Conservation (phyloP, 2,888 invertebrate genomes). For the Drosophila atroscutellata region DNA sequence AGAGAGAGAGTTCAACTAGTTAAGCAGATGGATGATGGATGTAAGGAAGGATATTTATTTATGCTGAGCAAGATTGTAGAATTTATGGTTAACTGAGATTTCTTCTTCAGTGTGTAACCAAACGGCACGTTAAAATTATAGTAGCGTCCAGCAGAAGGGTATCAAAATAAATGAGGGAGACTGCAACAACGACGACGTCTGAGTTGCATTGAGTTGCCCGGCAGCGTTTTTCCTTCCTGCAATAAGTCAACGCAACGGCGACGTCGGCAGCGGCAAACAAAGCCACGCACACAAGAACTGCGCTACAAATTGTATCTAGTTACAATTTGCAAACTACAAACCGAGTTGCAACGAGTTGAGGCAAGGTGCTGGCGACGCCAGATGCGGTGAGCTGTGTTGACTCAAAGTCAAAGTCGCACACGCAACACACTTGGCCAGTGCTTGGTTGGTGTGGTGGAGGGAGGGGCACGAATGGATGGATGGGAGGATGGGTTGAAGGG, state of each 20-base stretch:
- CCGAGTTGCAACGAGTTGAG: slow-evolving; percentile 50
- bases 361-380: slow-evolving; percentile 5
- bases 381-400: slow-evolving; percentile 22
- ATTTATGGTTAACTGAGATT: not conserved
- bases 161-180: slow-evolving; percentile 59
- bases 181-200: slow-evolving; percentile 61
- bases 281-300: slow-evolving; percentile 71
- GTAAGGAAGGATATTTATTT: not conserved
- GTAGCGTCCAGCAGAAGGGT: not conserved
- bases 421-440: slow-evolving; percentile 36
- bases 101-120: too few species aligned
- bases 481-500: not conserved
- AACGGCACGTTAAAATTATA: not conserved
- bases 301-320: slow-evolving; percentile 79
- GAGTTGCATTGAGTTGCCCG: slow-evolving; percentile 69
- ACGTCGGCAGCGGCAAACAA: slow-evolving; percentile 56
- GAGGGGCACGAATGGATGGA: not conserved
- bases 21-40: too few species aligned
- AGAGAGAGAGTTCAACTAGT: not conserved
- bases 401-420: slow-evolving; percentile 58
- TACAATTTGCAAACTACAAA: slow-evolving; percentile 81
- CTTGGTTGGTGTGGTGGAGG: not conserved
- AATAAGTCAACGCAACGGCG: slow-evolving; percentile 70
- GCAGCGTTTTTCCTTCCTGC: slow-evolving; percentile 79
- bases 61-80: not conserved